Evolutionary conservation across 23 tunicate genomes (phyloP).

Genomic region (Diplosoma virens): DNA sequence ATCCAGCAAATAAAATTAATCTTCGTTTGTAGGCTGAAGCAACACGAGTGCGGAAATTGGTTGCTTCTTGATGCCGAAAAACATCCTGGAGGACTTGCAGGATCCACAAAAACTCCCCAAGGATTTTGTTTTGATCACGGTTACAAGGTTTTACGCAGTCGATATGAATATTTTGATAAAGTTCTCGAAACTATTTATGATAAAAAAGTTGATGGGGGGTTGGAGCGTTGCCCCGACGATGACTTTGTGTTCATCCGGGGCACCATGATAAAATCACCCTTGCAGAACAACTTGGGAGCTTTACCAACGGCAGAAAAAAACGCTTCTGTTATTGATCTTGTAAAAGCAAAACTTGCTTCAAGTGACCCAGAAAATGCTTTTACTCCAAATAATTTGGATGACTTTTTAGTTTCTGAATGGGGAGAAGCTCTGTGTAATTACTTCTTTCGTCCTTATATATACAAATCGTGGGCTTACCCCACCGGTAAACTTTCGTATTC

Average conservation of each 20-base stretch:
- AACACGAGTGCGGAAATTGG: constrained; percentile 76
- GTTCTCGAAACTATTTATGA: constrained; percentile 14
- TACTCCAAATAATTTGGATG: constrained; percentile 48
- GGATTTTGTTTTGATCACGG: constrained; percentile 99
- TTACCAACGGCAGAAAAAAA: constrained; percentile 63
- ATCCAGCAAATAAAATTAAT: not conserved
- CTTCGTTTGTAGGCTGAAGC: constrained; percentile 53
- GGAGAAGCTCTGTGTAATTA: constrained; percentile 90
- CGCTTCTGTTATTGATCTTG: constrained; percentile 68
- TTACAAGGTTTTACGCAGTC: constrained; percentile 57
- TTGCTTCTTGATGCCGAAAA: constrained; percentile 93
- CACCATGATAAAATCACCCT: constrained; percentile 43
- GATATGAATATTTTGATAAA: constrained; percentile 75
- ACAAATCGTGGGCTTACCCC: constrained; percentile 91
- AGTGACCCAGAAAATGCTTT: constrained; percentile 6
- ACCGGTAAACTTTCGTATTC: constrained; percentile 57
- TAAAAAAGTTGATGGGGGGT: constrained; percentile 10
- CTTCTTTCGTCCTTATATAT: constrained; percentile 94
- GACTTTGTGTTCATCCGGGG: constrained; percentile 40
- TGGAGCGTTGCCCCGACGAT: constrained; percentile 8
- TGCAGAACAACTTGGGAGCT: constrained; percentile 71
- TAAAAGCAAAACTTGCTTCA: constrained; percentile 40
- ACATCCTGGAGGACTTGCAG: constrained; percentile 97
- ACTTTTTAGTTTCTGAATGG: constrained; percentile 76
- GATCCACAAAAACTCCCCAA: constrained; percentile 82